A percentile compares a stretch with the other conserved stretches of the same genome.
Evolutionary conservation across 2,113 vertebrate genomes (phyloP).

Genomic region (Ictalurus punctatus): DNA sequence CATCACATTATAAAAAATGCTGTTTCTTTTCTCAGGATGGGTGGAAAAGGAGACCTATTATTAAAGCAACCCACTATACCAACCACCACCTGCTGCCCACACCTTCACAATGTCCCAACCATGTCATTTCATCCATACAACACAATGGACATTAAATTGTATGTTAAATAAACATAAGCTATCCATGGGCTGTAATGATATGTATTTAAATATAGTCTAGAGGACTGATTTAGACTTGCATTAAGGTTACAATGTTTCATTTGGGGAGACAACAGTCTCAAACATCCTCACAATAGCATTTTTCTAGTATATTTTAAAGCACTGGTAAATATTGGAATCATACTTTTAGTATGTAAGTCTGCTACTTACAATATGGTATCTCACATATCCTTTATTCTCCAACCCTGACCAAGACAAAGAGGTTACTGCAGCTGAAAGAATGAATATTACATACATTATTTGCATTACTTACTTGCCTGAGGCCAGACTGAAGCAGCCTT

Average conservation of each 20-base stretch:
- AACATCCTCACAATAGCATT: not conserved
- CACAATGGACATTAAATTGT: not conserved
- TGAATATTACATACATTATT: not conserved
- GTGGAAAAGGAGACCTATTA: slow-evolving; percentile 84
- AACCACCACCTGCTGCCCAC: not conserved
- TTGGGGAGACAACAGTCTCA: not conserved
- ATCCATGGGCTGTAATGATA: not conserved
- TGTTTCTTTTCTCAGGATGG: slow-evolving; percentile 54
- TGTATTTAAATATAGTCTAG: not conserved
- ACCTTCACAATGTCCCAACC: not conserved
- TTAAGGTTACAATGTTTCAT: not conserved
- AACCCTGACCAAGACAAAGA: not conserved
- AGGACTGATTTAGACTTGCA: not conserved
- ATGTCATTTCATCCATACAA: not conserved
- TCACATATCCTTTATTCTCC: not conserved
- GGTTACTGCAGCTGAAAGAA: not conserved
- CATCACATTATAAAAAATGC: not conserved
- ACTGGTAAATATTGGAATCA: not conserved
- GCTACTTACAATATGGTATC: not conserved
- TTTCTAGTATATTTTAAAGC: not conserved
- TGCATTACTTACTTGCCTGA: not conserved
- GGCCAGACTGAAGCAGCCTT: not conserved
- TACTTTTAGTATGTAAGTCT: not conserved
- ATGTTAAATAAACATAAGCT: slow-evolving; percentile 14
- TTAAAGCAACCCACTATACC: slow-evolving; percentile 56